phyloP scores from a whole-genome alignment of 2,888 invertebrate genomes.

The Norana najaformis region DNA sequence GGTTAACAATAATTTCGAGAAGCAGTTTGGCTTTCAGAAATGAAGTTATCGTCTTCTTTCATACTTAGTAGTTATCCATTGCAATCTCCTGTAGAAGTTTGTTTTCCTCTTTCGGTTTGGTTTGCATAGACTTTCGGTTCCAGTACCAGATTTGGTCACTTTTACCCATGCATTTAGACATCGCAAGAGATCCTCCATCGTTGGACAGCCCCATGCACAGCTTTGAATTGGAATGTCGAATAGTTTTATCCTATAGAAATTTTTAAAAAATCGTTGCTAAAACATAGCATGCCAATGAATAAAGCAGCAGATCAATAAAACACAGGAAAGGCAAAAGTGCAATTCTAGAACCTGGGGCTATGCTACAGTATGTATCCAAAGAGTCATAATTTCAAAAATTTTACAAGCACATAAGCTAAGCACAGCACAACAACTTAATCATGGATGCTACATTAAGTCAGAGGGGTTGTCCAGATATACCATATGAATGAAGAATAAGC shows the following conservation, averaged over 20 bases:
- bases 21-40: no score
- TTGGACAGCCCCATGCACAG: constrained; percentile 58
- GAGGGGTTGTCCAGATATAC: no score
- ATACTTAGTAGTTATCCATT: constrained; percentile 16
- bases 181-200: constrained; percentile 55
- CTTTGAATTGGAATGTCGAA: constrained; percentile 56
- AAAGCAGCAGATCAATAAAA: neutral
- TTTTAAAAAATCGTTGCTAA: neutral
- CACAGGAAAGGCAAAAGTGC: neutral
- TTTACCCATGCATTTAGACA: constrained; percentile 55
- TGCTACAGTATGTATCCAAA: no score
- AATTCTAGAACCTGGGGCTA: no score
- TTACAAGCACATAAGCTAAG: no score
- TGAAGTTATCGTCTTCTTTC: neutral
- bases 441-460: no score
- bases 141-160: constrained; percentile 59
- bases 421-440: no score
- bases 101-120: neutral
- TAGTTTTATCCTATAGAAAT: constrained; percentile 51
- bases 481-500: no score
- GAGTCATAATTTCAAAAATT: no score
- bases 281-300: no score
- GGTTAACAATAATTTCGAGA: neutral
- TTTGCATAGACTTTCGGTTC: constrained; percentile 49
- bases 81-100: constrained; percentile 6